Evolutionary conservation across 2,797 vertebrate species (phyloP), one percentile per base, ranked within the genome.

Genomic region (Pogoniulus pusillus): DNA sequence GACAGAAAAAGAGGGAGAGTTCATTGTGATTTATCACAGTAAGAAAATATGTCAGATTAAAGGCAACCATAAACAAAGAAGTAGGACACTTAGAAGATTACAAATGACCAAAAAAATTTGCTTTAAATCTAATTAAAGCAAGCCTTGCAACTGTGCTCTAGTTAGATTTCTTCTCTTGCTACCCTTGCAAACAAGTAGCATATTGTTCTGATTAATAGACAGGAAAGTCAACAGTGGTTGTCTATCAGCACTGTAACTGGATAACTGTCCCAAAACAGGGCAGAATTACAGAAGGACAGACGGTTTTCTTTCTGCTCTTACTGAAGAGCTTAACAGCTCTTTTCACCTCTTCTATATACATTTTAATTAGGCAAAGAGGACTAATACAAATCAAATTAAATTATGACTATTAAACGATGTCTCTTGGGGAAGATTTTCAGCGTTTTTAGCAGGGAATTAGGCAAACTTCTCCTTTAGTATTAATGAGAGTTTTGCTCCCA

Each of bases 321-420:
- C 15, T 45, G 37, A 77, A n/a, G 20, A 73, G 13, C 27, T 66
- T 43, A 87, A 59, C 16, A 24, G 16, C 16, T 54, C 59, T 72
- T 80, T 63, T 58, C 32, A 58, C 49, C 5, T 43, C 76, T 81
- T 76, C 49, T 34, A 45, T 11, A 55, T 65, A 45, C 5, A 78
- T 91, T 92, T 92, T 93, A 93, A 93, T 91, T 77, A 89, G 29
- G n/a, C 30, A 94, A 95, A 90, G 58, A 62, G 4, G 7, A 30
- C 37, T 76, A 89, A 92, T 53, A 64, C 53, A 87, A 91, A 83
- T 87, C 41, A 95, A 94, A 93, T 83, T 69, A 88, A 91, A 87
- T 87, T 79, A 77, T 62, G 12, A 66, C 60, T 85, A 78, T 68
- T 89, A 71, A 89, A 32, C 18, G 29, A 6, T 20, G 30, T 82